These are phyloP conservation scores for Drosophila rhopaloa DNA, from an alignment of 1,140 invertebrate species.

Conservation along the genomic window DNA sequence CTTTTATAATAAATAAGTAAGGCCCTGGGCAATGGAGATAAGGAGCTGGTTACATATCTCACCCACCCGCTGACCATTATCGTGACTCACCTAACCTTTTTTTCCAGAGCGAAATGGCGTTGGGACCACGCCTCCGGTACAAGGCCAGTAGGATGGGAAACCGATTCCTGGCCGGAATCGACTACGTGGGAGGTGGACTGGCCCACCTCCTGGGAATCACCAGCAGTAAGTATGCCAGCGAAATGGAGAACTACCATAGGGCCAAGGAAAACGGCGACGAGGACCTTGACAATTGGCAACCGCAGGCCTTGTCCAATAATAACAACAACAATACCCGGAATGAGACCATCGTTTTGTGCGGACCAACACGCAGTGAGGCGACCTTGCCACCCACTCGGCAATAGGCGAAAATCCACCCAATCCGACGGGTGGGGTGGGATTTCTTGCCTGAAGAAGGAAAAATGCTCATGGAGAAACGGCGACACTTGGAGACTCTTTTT, in stretches of 20 bases:
- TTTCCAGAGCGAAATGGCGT: constrained; percentile 85
- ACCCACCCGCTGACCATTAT: not conserved
- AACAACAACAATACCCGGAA: constrained; percentile 27
- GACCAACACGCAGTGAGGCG: constrained; percentile 41
- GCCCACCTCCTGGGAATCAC: constrained; percentile 96
- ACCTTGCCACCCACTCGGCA: constrained; percentile 44
- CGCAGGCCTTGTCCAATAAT: constrained; percentile 20
- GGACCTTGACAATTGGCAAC: constrained; percentile 85
- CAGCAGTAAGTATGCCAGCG: constrained; percentile 95
- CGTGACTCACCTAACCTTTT: constrained; percentile 39
- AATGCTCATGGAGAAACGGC: constrained; percentile 24
- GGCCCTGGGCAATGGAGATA: not conserved
- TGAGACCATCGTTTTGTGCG: constrained; percentile 54
- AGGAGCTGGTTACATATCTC: not conserved
- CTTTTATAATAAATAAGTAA: not conserved
- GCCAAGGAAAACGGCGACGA: constrained; percentile 84
- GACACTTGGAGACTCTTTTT: constrained; percentile 17
- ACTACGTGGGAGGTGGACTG: constrained; percentile 93
- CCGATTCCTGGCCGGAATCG: constrained; percentile 90
- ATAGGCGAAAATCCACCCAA: constrained; percentile 14
- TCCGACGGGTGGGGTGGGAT: not conserved
- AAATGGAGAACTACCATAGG: constrained; percentile 92
- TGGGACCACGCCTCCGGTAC: constrained; percentile 91
- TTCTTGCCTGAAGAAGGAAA: constrained; percentile 6
- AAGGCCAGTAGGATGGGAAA: constrained; percentile 88